Percentiles rank a stretch among this genome's conserved stretches.
Conservation (phyloP, 2,888 invertebrate genomes). For the Deroplatys truncata region DNA sequence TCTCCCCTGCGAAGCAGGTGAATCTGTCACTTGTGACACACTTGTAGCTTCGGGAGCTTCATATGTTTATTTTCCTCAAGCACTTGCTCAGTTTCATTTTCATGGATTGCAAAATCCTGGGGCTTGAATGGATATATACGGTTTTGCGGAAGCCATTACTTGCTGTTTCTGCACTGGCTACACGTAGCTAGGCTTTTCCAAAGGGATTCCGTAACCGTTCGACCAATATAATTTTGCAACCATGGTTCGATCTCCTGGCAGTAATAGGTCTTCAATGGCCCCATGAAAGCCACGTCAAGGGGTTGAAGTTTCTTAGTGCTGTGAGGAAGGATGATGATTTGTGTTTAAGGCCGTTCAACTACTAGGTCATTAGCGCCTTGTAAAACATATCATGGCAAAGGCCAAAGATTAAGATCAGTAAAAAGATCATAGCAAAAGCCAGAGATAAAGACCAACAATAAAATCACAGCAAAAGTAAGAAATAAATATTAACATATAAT, state of each 20-base stretch:
- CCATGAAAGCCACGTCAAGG: slow-evolving; percentile 30
- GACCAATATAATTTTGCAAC: background rate
- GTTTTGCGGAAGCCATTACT: background rate
- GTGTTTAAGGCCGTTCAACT: too few species aligned
- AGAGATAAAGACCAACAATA: too few species aligned
- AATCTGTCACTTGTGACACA: background rate
- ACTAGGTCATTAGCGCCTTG: too few species aligned
- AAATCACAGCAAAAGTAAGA: too few species aligned
- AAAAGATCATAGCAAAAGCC: too few species aligned
- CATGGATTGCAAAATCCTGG: background rate
- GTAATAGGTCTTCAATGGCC: slow-evolving; percentile 21
- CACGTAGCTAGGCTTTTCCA: slow-evolving; percentile 3
- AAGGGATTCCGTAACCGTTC: background rate
- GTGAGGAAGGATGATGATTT: slow-evolving; percentile 24
- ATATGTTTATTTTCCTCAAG: rapidly evolving
- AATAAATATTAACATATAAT: too few species aligned
- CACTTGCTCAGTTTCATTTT: background rate
- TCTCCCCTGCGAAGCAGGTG: too few species aligned
- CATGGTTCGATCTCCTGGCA: slow-evolving; percentile 4
- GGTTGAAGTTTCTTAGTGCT: slow-evolving; percentile 23
- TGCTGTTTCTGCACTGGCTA: background rate
- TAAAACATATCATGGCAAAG: too few species aligned
- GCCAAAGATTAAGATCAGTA: too few species aligned
- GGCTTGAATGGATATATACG: background rate
- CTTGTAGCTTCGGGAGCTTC: background rate